Conservation (phyloP, 2,797 vertebrate genomes). For the Carapus acus region DNA sequence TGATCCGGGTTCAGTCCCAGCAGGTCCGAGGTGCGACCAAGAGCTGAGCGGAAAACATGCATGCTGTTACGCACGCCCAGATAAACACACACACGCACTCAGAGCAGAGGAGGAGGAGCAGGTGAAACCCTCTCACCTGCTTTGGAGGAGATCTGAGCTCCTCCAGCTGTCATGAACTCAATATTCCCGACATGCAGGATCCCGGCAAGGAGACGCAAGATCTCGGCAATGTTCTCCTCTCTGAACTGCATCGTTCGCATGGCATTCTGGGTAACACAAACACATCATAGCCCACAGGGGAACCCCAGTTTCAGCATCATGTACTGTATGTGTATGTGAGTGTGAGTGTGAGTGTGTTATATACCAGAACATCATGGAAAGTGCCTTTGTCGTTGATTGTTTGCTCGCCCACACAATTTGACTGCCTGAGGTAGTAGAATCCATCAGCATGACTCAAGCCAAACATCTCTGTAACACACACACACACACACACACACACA, state of each 20-base stretch:
- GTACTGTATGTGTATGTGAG: too few relatives aligned
- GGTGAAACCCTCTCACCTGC: constrained; percentile 71
- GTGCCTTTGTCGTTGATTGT: constrained; percentile 83
- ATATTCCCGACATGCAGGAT: constrained; percentile 91
- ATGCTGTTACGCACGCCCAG: too few relatives aligned
- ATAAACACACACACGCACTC: too few relatives aligned
- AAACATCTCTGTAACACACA: constrained; percentile 77
- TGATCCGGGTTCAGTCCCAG: constrained; percentile 86
- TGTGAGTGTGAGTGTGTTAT: neutral
- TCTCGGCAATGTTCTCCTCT: constrained; percentile 82
- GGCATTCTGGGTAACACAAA: constrained; percentile 75
- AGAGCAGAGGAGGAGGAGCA: too few relatives aligned
- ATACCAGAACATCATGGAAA: constrained; percentile 88
- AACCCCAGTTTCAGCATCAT: too few relatives aligned
- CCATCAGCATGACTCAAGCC: constrained; percentile 80
- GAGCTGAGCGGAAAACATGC: constrained; percentile 64
- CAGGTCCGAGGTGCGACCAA: constrained; percentile 82
- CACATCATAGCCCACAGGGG: neutral
- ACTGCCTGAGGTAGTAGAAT: constrained; percentile 92
- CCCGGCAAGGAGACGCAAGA: constrained; percentile 86
- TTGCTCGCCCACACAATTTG: constrained; percentile 76
- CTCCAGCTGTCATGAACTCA: constrained; percentile 93
- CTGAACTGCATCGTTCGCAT: constrained; percentile 94
- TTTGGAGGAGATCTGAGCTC: constrained; percentile 91
- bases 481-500: neutral